A percentile compares a stretch with the other conserved stretches of the same genome.
These are phyloP conservation scores for Lypha dubia DNA, from an alignment of 2,888 invertebrate genomes.

Conservation along the genomic window DNA sequence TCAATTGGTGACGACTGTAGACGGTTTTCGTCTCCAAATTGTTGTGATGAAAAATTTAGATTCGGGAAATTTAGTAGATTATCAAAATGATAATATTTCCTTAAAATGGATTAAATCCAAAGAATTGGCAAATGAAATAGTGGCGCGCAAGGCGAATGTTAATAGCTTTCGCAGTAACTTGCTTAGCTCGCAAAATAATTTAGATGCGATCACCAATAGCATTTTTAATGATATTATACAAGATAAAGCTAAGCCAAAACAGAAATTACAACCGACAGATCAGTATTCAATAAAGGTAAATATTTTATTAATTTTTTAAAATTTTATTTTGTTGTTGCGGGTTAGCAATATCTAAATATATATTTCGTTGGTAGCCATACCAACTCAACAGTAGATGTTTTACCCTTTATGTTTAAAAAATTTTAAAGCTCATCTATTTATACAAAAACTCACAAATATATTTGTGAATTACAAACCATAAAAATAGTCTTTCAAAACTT, in stretches of 20 bases:
- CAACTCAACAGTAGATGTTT: too few relatives aligned
- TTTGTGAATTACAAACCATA: too few relatives aligned
- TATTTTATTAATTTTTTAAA: not conserved
- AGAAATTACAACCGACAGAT: slow-evolving; percentile 81
- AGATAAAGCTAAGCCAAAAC: slow-evolving; percentile 83
- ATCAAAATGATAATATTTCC: slow-evolving; percentile 77
- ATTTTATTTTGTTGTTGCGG: too few relatives aligned
- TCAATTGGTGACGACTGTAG: slow-evolving; percentile 82
- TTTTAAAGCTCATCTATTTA: too few relatives aligned
- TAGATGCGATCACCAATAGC: slow-evolving; percentile 90
- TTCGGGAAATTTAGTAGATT: slow-evolving; percentile 71
- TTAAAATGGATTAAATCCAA: slow-evolving; percentile 62
- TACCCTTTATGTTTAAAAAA: too few relatives aligned
- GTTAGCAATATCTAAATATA: too few relatives aligned
- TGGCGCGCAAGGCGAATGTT: slow-evolving; percentile 61
- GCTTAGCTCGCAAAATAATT: slow-evolving; percentile 76
- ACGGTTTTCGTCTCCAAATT: slow-evolving; percentile 85
- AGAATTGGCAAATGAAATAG: slow-evolving; percentile 60
- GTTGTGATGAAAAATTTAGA: slow-evolving; percentile 76
- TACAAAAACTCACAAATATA: too few relatives aligned
- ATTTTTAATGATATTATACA: slow-evolving; percentile 90
- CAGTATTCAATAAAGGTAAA: slow-evolving; percentile 85
- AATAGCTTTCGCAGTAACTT: slow-evolving; percentile 38
- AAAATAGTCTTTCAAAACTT: too few relatives aligned
- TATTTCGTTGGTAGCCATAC: too few relatives aligned